Conservation (phyloP, 2,113 vertebrate genomes). For the Arizona elegans region DNA sequence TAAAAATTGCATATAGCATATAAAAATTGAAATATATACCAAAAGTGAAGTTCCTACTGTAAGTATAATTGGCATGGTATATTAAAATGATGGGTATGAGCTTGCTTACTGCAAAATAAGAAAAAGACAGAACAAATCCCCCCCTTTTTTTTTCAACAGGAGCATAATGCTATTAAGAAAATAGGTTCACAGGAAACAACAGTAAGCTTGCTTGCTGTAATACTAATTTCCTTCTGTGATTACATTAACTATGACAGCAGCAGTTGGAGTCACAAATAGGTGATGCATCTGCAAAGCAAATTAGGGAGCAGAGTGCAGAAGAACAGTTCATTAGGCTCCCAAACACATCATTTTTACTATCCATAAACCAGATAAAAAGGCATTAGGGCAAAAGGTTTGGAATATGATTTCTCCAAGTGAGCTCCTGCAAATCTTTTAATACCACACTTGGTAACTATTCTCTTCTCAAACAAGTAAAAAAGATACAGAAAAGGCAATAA, state of each 20-base stretch:
- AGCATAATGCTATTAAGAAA: conserved; percentile 8
- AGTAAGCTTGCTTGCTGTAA: not conserved
- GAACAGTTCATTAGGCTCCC: not conserved
- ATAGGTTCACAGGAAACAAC: not conserved
- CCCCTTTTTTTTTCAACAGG: conserved; percentile 15
- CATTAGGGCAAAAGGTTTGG: not conserved
- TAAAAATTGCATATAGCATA: not conserved
- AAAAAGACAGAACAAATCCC: conserved; percentile 15
- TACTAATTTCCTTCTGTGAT: conserved; percentile 15
- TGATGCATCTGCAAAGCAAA: not conserved
- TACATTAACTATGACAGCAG: conserved; percentile 19
- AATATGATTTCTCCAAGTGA: not conserved
- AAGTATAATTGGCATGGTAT: not conserved
- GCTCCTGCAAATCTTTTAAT: not conserved
- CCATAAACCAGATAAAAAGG: not conserved
- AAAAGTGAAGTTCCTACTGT: not conserved
- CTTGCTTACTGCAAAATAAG: not conserved
- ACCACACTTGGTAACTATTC: not conserved
- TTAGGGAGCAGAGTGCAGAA: not conserved
- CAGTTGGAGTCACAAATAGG: conserved; percentile 28
- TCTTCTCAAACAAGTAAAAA: not conserved
- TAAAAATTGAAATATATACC: not conserved
- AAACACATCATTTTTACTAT: not conserved
- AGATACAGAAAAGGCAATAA: not conserved
- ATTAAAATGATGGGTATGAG: not conserved